phyloP scores from a whole-genome alignment of 2,797 vertebrate species.

The Synaphobranchus kaupii region DNA sequence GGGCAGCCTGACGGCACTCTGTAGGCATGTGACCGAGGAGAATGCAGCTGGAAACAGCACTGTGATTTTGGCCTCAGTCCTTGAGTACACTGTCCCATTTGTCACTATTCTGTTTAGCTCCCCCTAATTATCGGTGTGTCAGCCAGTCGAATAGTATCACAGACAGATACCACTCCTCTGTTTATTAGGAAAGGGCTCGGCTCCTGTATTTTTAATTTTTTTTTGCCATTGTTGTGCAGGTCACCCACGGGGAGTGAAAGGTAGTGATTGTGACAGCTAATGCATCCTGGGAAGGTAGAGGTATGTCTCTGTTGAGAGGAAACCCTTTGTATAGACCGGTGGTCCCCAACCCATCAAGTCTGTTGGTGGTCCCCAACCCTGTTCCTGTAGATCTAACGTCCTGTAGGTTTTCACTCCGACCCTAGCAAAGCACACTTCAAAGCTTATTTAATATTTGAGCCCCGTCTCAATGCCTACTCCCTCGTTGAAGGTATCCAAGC shows the following conservation, averaged over 20 bases:
- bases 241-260: neutral
- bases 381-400: too few species aligned
- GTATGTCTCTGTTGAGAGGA: neutral
- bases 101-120: slow-evolving; percentile 1
- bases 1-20: slow-evolving; percentile 15
- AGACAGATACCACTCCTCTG: neutral
- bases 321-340: neutral
- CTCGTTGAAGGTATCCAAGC: slow-evolving; percentile 19
- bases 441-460: slow-evolving; percentile 22
- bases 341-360: too few species aligned
- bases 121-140: slow-evolving; percentile 13
- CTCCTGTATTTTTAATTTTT: neutral
- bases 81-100: neutral
- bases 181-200: neutral
- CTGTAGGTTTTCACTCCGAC: too few species aligned
- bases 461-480: neutral
- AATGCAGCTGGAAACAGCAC: neutral
- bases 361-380: too few species aligned
- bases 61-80: neutral
- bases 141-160: neutral
- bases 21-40: neutral
- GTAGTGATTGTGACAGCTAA: neutral
- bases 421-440: neutral
- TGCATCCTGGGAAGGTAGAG: neutral
- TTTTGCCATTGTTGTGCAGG: neutral